These are phyloP conservation scores for Kuschelorhynchus macadamiae DNA, from an alignment of 2,888 invertebrate species.

Conservation along the genomic window DNA sequence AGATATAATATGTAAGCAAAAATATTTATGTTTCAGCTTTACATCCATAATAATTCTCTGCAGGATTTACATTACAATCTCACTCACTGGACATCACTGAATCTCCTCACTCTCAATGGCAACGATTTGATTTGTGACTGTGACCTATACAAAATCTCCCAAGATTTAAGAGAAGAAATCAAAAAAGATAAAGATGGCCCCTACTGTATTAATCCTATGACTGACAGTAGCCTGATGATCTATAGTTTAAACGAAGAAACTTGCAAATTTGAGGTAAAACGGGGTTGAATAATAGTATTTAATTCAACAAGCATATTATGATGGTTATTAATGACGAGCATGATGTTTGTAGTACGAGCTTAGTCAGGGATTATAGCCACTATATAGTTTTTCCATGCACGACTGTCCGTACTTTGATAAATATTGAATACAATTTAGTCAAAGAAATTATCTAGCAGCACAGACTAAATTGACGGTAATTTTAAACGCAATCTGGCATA, in stretches of 20 bases:
- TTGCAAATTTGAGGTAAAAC: conserved; percentile 52
- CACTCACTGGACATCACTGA: conserved; percentile 73
- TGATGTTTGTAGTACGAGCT: no score
- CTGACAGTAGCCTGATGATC: conserved; percentile 53
- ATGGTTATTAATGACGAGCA: no score
- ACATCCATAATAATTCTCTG: conserved; percentile 76
- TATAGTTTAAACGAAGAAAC: conserved; percentile 56
- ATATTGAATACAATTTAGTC: no score
- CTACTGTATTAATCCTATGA: conserved; percentile 59
- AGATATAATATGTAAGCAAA: no score
- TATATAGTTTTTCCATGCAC: no score
- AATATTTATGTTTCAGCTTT: conserved; percentile 71
- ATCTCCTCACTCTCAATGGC: conserved; percentile 73
- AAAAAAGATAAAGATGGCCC: conserved; percentile 59
- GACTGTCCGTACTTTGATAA: no score
- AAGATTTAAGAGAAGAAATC: conserved; percentile 56
- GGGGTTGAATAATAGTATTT: no score
- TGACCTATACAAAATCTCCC: conserved; percentile 65
- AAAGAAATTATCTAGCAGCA: no score
- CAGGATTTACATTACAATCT: conserved; percentile 71
- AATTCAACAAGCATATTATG: no score
- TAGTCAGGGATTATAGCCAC: no score
- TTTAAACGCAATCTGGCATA: no score
- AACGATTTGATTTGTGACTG: conserved; percentile 80
- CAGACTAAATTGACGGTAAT: no score